These are phyloP conservation scores for Hydrochoerus hydrochaeris DNA, from an alignment of 2,113 vertebrate species.

Conservation along the genomic window DNA sequence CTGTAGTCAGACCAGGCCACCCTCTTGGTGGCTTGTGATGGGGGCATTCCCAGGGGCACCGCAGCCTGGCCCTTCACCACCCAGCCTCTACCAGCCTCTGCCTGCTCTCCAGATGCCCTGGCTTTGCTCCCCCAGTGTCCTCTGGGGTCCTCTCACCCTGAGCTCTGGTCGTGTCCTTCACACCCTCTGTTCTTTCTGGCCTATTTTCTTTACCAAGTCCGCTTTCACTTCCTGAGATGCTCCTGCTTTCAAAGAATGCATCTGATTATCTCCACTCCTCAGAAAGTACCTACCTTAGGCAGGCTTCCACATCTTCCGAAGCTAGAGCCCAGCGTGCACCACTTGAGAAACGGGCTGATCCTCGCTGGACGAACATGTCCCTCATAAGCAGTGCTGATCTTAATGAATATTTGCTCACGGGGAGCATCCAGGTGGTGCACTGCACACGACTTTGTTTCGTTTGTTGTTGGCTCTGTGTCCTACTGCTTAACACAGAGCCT, in stretches of 20 bases:
- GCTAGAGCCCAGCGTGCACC: neutral
- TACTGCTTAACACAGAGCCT: neutral
- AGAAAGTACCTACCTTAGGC: neutral
- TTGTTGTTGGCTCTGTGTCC: neutral
- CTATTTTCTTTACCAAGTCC: neutral
- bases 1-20: too few species aligned
- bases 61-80: neutral
- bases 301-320: neutral
- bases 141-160: neutral
- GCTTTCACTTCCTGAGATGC: neutral
- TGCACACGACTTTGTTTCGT: neutral
- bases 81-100: neutral
- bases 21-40: neutral
- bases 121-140: neutral
- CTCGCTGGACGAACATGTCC: neutral
- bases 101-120: neutral
- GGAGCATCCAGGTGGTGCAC: neutral
- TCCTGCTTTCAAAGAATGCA: neutral
- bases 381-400: neutral
- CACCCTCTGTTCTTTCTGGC: neutral
- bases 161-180: neutral
- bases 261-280: neutral
- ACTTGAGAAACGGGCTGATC: neutral
- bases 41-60: too few species aligned
- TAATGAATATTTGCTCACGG: neutral